A percentile compares a stretch with the other conserved stretches of the same genome.
phyloP scores from a whole-genome alignment of 2,888 invertebrate species.

The Druceiella hillmani region DNA sequence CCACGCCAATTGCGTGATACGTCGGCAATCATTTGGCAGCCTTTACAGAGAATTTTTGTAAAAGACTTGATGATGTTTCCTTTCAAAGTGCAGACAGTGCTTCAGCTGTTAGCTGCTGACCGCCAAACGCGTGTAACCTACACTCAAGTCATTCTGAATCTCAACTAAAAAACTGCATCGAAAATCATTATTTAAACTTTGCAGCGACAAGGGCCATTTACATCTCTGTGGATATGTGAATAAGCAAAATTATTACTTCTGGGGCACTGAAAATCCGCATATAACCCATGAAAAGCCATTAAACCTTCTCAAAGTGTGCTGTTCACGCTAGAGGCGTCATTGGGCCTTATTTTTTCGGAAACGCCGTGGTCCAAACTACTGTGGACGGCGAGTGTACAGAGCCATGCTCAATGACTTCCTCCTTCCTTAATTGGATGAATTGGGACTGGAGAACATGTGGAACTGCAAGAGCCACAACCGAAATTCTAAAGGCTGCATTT shows the following conservation, averaged over 20 bases:
- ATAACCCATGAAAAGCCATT: slow-evolving; percentile 16
- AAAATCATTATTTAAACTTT: too few relatives aligned
- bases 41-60: slow-evolving; percentile 2
- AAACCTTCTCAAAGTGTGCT: slow-evolving; percentile 15
- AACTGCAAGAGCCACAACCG: not conserved
- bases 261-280: slow-evolving; percentile 16
- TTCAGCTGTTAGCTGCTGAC: not conserved
- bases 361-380: too few relatives aligned
- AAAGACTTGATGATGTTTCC: slow-evolving; percentile 2
- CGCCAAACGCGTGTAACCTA: too few relatives aligned
- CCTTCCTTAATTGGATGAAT: too few relatives aligned
- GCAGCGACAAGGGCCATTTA: slow-evolving; percentile 1
- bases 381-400: too few relatives aligned
- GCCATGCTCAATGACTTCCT: too few relatives aligned
- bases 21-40: slow-evolving; percentile 6
- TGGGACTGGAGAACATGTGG: too few relatives aligned
- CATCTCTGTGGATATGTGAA: not conserved
- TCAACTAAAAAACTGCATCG: not conserved
- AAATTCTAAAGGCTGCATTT: slow-evolving; percentile 7
- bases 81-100: slow-evolving; percentile 1
- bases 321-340: not conserved
- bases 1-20: too few relatives aligned
- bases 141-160: too few relatives aligned
- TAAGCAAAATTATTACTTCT: slow-evolving; percentile 15
- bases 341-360: too few relatives aligned